Evolutionary conservation across 2,888 invertebrate species (phyloP).

Genomic region (Latrodectus hesperus): DNA sequence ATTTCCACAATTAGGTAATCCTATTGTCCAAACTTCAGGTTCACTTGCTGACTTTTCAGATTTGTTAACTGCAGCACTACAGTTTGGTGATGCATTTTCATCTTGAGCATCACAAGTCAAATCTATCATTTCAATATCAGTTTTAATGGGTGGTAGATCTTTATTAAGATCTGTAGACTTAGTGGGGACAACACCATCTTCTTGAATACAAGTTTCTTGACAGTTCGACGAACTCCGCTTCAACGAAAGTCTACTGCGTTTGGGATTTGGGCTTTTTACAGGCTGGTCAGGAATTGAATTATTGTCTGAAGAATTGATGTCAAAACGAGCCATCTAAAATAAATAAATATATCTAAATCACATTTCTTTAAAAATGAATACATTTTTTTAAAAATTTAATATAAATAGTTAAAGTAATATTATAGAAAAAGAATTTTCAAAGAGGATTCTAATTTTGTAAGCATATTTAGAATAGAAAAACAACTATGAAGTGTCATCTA

Average conservation of each 20-base stretch:
- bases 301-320: slow-evolving; percentile 21
- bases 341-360: neutral
- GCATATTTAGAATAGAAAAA: too few relatives aligned
- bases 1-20: slow-evolving; percentile 56
- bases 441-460: too few relatives aligned
- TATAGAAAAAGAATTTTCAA: too few relatives aligned
- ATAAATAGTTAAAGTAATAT: too few relatives aligned
- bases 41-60: neutral
- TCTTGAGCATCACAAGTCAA: slow-evolving; percentile 13
- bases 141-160: neutral
- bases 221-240: slow-evolving; percentile 15
- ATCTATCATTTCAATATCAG: slow-evolving; percentile 43
- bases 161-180: neutral
- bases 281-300: slow-evolving; percentile 6
- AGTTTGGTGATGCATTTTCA: slow-evolving; percentile 49
- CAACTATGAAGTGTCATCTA: too few relatives aligned
- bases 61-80: neutral
- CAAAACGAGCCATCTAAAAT: slow-evolving; percentile 42
- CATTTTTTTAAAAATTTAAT: too few relatives aligned
- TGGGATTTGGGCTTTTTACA: slow-evolving; percentile 33
- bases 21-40: slow-evolving; percentile 35
- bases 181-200: slow-evolving; percentile 13
- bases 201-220: slow-evolving; percentile 21
- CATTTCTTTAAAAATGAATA: too few relatives aligned
- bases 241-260: slow-evolving; percentile 42